A percentile compares a stretch with the other conserved stretches of the same genome.
These are phyloP conservation scores for Zelostemma sp. DNA, from an alignment of 1,140 invertebrate genomes.

Conservation along the genomic window DNA sequence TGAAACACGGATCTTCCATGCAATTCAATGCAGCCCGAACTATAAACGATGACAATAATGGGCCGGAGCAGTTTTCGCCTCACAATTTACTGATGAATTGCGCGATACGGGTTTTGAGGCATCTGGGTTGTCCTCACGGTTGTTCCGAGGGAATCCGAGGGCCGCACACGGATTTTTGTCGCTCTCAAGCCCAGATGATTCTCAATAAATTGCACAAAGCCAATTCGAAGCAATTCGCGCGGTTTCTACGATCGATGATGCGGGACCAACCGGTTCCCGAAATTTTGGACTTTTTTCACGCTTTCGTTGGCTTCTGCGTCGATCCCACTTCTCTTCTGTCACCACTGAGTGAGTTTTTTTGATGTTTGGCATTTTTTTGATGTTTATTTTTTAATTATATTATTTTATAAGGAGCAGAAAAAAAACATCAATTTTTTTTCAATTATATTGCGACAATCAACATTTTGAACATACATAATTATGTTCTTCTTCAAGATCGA, in stretches of 20 bases:
- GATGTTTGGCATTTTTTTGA: too few relatives aligned
- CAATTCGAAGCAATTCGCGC: conserved; percentile 80
- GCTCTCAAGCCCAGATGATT: conserved; percentile 89
- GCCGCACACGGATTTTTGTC: conserved; percentile 88
- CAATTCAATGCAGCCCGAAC: conserved; percentile 28
- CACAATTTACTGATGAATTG: conserved; percentile 57
- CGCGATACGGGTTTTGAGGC: conserved; percentile 82
- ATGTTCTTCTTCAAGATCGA: too few relatives aligned
- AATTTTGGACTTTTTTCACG: conserved; percentile 94
- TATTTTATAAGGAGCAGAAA: not conserved
- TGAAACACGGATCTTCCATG: conserved; percentile 32
- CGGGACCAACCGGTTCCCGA: conserved; percentile 82
- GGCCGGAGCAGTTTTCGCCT: conserved; percentile 24
- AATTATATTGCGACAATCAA: too few relatives aligned
- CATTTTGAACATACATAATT: too few relatives aligned
- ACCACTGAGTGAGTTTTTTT: conserved; percentile 81
- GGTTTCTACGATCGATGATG: conserved; percentile 85
- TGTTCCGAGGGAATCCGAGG: conserved; percentile 88
- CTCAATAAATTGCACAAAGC: conserved; percentile 81
- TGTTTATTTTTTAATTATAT: too few relatives aligned
- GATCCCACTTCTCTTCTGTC: conserved; percentile 88
- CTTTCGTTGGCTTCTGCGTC: conserved; percentile 94
- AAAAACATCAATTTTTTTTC: too few relatives aligned
- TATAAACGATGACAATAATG: conserved; percentile 33
- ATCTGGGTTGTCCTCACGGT: conserved; percentile 93